Conservation (phyloP, 1,140 invertebrate genomes). For the Lepeophtheirus salmonis region DNA sequence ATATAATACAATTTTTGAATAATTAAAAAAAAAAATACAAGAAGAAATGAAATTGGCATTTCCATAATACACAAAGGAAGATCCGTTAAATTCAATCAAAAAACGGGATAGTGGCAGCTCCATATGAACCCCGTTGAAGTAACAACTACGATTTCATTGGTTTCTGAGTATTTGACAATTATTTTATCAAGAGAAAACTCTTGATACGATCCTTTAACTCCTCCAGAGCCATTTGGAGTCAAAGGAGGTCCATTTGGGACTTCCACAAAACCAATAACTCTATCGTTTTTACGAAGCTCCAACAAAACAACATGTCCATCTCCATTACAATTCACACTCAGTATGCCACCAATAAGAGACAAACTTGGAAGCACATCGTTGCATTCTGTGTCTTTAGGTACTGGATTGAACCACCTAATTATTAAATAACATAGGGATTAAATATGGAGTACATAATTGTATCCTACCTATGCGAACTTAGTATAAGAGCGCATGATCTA, state of each 20-base stretch:
- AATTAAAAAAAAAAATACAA: too few species aligned
- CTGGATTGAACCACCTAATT: not conserved
- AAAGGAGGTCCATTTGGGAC: not conserved
- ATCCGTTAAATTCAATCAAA: too few species aligned
- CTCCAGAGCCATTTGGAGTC: not conserved
- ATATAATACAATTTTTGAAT: too few species aligned
- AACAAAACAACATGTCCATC: not conserved
- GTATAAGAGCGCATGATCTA: conserved; percentile 5
- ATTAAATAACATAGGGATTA: too few species aligned
- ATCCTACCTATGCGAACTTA: conserved; percentile 5
- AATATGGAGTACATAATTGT: too few species aligned
- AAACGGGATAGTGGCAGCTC: not conserved
- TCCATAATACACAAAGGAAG: too few species aligned
- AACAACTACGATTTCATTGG: not conserved
- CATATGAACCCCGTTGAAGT: not conserved
- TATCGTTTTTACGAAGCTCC: not conserved
- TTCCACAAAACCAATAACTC: not conserved
- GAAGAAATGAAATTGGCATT: too few species aligned
- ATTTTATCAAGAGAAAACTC: not conserved
- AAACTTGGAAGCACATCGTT: too few species aligned
- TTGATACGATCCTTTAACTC: not conserved
- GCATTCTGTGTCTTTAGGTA: not conserved
- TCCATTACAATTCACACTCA: not conserved
- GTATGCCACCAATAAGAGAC: not conserved
- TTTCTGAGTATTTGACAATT: not conserved